These are phyloP conservation scores for Fragum whitleyi DNA, from an alignment of 2,888 invertebrate species.

Conservation along the genomic window DNA sequence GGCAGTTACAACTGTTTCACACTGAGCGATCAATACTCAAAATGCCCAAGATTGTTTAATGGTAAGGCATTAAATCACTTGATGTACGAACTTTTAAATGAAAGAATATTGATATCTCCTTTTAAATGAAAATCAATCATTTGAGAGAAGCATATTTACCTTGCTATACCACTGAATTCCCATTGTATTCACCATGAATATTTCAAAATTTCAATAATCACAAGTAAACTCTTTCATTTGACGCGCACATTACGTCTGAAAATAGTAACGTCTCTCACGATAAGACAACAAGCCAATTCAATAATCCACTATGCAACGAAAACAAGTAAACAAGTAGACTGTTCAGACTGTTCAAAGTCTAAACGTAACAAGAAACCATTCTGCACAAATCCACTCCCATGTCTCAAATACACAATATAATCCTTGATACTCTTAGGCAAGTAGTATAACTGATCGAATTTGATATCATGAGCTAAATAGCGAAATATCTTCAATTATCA, in stretches of 20 bases:
- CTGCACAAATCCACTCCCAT: background rate
- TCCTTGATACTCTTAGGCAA: background rate
- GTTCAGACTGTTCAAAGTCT: constrained; percentile 1
- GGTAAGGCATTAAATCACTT: too few relatives aligned
- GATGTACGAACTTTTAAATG: too few relatives aligned
- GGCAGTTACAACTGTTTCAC: too few relatives aligned
- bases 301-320: constrained; percentile 1
- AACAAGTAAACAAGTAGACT: constrained; percentile 4
- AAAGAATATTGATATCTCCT: too few relatives aligned
- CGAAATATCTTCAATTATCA: too few relatives aligned
- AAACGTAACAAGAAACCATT: background rate
- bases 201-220: background rate
- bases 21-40: too few relatives aligned
- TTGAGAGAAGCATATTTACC: background rate
- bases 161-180: background rate
- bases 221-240: background rate
- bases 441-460: too few relatives aligned
- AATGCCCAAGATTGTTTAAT: too few relatives aligned
- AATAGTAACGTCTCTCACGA: background rate
- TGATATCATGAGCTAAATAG: too few relatives aligned
- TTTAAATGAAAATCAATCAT: too few relatives aligned
- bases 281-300: constrained; percentile 1
- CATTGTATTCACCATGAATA: background rate
- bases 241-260: background rate
- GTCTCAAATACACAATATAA: background rate